A percentile compares a stretch with the other conserved stretches of the same genome.
Evolutionary conservation across 2,797 vertebrate species (phyloP).

Genomic region (Notolepis coatsorum): DNA sequence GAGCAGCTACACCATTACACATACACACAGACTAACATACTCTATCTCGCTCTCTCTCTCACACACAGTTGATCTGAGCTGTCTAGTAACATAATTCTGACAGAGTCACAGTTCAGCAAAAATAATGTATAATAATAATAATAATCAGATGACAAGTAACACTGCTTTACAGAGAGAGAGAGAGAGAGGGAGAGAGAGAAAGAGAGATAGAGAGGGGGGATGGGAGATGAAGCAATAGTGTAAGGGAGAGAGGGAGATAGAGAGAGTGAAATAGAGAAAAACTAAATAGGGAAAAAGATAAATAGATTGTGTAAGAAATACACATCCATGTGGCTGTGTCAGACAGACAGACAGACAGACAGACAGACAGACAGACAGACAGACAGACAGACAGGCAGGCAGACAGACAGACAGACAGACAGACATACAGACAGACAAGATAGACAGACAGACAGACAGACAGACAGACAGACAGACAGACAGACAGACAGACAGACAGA

Average conservation of each 20-base stretch:
- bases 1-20: background rate
- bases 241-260: slow-evolving; percentile 21
- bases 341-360: no score
- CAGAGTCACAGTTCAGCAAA: slow-evolving; percentile 57
- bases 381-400: no score
- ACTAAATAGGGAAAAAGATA: no score
- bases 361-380: no score
- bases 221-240: slow-evolving; percentile 11
- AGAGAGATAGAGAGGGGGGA: background rate
- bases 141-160: slow-evolving; percentile 46
- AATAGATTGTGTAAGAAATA: no score
- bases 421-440: no score
- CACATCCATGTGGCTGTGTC: no score
- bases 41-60: background rate
- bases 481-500: no score
- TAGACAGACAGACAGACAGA: no score
- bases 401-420: no score
- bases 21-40: background rate
- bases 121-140: slow-evolving; percentile 64
- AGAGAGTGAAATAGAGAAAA: no score
- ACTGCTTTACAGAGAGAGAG: slow-evolving; percentile 25
- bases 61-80: background rate
- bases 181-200: slow-evolving; percentile 18
- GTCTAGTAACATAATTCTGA: slow-evolving; percentile 42
- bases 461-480: no score